A percentile compares a stretch with the other conserved stretches of the same genome.
These are phyloP conservation scores for Erinaceus europaeus DNA, from an alignment of 2,113 vertebrate species.

Conservation along the genomic window DNA sequence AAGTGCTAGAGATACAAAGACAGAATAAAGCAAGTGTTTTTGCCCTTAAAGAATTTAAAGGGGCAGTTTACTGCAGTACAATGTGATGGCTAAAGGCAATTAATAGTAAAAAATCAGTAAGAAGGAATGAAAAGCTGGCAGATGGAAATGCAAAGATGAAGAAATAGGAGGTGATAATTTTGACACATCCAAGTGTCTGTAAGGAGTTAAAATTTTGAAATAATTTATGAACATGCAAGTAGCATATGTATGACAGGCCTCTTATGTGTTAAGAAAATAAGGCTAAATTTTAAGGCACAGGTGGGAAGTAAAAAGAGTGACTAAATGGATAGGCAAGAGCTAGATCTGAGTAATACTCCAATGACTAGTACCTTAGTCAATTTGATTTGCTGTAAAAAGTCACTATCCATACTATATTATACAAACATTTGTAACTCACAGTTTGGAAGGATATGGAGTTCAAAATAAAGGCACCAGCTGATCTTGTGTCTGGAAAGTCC, in stretches of 20 bases:
- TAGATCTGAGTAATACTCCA: not conserved
- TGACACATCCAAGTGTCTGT: not conserved
- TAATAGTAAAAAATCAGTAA: not conserved
- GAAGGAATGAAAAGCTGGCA: not conserved
- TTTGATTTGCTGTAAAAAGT: no score
- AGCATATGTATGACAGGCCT: not conserved
- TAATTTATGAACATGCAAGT: not conserved
- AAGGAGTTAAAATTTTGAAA: not conserved
- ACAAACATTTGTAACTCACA: no score
- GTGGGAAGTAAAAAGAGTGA: accelerated
- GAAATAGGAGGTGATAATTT: not conserved
- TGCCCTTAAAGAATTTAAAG: not conserved
- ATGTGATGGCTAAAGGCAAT: not conserved
- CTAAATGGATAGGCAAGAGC: no score
- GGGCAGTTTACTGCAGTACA: not conserved
- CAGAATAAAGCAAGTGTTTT: not conserved
- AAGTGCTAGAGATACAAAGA: not conserved
- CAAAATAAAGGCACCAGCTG: no score
- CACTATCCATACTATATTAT: no score
- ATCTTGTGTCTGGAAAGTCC: not conserved
- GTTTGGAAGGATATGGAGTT: no score
- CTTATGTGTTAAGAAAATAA: not conserved
- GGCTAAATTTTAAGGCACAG: not conserved
- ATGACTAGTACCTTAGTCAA: not conserved
- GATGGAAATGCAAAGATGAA: not conserved